A percentile compares a stretch with the other conserved stretches of the same genome.
phyloP scores from a whole-genome alignment of 2,113 vertebrate species.

The Tautogolabrus adspersus region DNA sequence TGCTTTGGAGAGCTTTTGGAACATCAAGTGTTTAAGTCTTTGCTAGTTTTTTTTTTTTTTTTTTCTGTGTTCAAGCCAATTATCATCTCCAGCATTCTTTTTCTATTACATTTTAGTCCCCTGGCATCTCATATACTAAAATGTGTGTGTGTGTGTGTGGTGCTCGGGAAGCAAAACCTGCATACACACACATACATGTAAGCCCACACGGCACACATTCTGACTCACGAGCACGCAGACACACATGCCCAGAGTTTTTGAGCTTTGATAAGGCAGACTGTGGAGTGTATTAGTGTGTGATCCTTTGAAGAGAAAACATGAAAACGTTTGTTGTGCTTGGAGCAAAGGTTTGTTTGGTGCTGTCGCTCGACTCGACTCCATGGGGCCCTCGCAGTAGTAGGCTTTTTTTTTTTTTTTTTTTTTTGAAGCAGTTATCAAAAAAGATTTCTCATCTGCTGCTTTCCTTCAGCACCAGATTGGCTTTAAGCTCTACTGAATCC shows the following conservation, averaged over 20 bases:
- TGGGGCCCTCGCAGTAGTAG: slow-evolving; percentile 37
- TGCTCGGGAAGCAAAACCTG: slow-evolving; percentile 6
- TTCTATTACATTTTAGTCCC: not conserved
- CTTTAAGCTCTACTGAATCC: slow-evolving; percentile 33
- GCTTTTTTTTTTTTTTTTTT: slow-evolving; percentile 34
- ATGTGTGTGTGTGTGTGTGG: not conserved
- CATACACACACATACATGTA: not conserved
- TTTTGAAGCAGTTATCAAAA: slow-evolving; percentile 60
- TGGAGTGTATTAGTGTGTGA: slow-evolving; percentile 48
- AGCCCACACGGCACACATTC: not conserved
- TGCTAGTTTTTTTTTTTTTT: not conserved
- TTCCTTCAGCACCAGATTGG: slow-evolving; percentile 51
- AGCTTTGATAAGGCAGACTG: slow-evolving; percentile 62
- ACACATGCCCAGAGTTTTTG: not conserved
- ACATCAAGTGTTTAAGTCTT: slow-evolving; percentile 32
- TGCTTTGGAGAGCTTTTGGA: slow-evolving; percentile 6
- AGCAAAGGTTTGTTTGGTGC: slow-evolving; percentile 64
- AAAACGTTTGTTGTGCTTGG: slow-evolving; percentile 58
- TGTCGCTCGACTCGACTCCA: slow-evolving; percentile 49
- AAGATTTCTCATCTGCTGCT: slow-evolving; percentile 48
- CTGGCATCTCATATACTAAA: not conserved
- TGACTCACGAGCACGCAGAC: not conserved
- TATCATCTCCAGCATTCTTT: not conserved
- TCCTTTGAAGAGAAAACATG: slow-evolving; percentile 68
- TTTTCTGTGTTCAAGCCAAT: slow-evolving; percentile 19